Conservation (phyloP, 2,888 invertebrate genomes). For the Nemotelus pantherinus region DNA sequence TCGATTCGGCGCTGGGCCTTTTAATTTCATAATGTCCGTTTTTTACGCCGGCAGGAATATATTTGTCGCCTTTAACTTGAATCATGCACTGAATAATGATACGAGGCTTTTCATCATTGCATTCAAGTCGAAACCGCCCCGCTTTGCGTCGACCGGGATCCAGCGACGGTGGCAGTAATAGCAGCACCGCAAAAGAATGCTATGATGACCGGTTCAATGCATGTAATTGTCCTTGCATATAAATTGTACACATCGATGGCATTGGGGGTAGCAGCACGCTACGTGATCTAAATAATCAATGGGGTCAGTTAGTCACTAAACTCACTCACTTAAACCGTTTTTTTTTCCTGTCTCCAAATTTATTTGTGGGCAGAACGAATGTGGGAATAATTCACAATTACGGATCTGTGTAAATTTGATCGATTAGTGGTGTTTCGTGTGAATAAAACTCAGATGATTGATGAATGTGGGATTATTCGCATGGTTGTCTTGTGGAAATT, state of each 20-base stretch:
- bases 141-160: neutral
- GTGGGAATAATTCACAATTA: neutral
- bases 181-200: conserved; percentile 1
- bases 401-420: conserved; percentile 12
- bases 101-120: neutral
- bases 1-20: neutral
- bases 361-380: neutral
- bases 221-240: conserved; percentile 38
- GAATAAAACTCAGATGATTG: neutral
- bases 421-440: neutral
- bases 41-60: conserved; percentile 27
- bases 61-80: conserved; percentile 41
- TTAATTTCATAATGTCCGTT: conserved; percentile 40
- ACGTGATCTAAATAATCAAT: conserved; percentile 32
- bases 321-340: neutral
- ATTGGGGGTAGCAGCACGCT: neutral
- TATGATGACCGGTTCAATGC: conserved; percentile 8
- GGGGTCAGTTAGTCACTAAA: conserved; percentile 10
- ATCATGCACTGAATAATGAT: conserved; percentile 41
- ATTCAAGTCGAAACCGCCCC: conserved; percentile 5
- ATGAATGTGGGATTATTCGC: too few relatives aligned
- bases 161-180: neutral
- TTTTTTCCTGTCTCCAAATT: neutral
- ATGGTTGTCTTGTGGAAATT: neutral
- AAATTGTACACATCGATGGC: conserved; percentile 16